Base-by-base conservation (phyloP, 2,888 invertebrate species). In the Aphodius granarius region DNA sequence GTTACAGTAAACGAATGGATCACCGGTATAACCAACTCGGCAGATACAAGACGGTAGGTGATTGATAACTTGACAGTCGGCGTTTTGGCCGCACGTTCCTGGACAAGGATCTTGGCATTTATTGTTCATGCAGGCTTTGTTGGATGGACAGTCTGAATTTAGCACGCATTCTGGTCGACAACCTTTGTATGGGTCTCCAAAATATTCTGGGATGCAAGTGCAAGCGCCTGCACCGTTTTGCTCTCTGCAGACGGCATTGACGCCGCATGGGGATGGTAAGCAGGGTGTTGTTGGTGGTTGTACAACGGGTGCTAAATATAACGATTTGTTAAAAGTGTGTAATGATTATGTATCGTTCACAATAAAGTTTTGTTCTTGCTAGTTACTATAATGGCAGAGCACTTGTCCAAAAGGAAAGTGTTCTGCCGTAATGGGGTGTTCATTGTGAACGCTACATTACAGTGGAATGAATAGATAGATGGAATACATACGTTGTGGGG, bases 41-140 rank as follows among this genome's bases (percentile, higher is more conserved):
- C 91, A 91, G 21, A 85, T 86, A 82, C 90, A 91, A 18, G 86
- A 81, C 21, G 85, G 84, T 63, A 84, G 78, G 79, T 86, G 81
- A 85, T 86, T 85, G 9, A 89, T 88, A 70, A 89, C 86, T 79
- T 84, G 86, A 82, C 93, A 93, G 79, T 90, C 86, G 15, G 93
- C 88, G 84, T 93, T 93, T 78, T 91, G 90, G 77, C 93, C 94
- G 83, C 94, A 91, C 9, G 89, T 89, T 77, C 90, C 91, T 1
- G 89, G 89, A 77, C 91, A 91, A 21, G 91, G 91, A 83, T 91
- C 89, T 77, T 86, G 84, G 81, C 92, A 92, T 80, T 90, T 90
- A 63, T 88, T 89, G 77, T 88, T 88, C 5, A 89, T 84, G 79
- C 92, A 92, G 75, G 90, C 89, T 79, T 86, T 87, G 78, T 89